These are phyloP conservation scores for Pogonophryne albipinna DNA, from an alignment of 2,797 vertebrate genomes.

Conservation along the genomic window DNA sequence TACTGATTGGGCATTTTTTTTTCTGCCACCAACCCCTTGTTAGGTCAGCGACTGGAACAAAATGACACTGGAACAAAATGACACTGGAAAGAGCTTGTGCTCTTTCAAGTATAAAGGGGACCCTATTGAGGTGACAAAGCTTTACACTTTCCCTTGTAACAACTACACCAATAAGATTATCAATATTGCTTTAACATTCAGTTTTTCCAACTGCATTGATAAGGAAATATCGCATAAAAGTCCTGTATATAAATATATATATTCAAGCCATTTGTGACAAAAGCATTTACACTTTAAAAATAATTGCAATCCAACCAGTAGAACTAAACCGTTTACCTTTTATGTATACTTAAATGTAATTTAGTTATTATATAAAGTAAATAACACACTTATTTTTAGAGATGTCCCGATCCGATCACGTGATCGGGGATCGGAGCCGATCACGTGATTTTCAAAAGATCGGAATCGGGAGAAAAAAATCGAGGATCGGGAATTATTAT, in stretches of 20 bases:
- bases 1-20: constrained; percentile 80
- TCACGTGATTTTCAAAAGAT: too few species aligned
- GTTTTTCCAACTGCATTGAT: constrained; percentile 7
- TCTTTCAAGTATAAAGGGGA: constrained; percentile 66
- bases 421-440: too few species aligned
- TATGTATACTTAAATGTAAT: not conserved
- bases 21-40: constrained; percentile 77
- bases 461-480: too few species aligned
- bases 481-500: too few species aligned
- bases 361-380: not conserved
- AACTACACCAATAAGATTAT: constrained; percentile 36
- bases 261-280: constrained; percentile 4
- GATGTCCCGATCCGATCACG: too few species aligned
- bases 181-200: constrained; percentile 4
- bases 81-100: constrained; percentile 64
- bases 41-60: constrained; percentile 79
- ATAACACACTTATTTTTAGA: too few species aligned
- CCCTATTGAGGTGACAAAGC: constrained; percentile 58
- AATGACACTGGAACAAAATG: constrained; percentile 72
- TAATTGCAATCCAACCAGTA: not conserved
- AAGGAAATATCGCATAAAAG: not conserved
- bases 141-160: constrained; percentile 35
- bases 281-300: not conserved
- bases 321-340: not conserved
- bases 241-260: not conserved